Evolutionary conservation across 2,888 invertebrate species (phyloP).

Genomic region (Invenusta paracnida): DNA sequence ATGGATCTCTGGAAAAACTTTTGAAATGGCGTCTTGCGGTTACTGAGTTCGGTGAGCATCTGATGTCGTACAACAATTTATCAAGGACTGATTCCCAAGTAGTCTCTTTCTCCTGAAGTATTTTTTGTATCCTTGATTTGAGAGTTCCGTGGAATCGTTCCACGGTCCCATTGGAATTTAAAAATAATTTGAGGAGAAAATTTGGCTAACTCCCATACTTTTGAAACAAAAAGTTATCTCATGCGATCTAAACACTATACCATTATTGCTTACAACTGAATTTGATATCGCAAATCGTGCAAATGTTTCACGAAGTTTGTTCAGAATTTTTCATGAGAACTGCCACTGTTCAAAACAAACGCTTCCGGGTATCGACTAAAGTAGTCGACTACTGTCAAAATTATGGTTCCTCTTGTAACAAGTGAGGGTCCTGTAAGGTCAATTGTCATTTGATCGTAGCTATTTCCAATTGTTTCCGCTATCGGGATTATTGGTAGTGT

Average conservation of each 20-base stretch:
- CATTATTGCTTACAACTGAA: conserved; percentile 6
- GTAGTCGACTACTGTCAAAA: conserved; percentile 12
- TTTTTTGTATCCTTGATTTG: neutral
- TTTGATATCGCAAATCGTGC: conserved; percentile 14
- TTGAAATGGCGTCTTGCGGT: conserved; percentile 20
- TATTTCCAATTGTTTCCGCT: neutral
- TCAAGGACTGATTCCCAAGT: neutral
- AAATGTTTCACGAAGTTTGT: neutral
- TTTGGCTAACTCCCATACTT: neutral
- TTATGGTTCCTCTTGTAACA: conserved; percentile 14
- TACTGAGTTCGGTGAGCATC: neutral
- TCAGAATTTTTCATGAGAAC: conserved; percentile 8
- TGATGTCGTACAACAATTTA: neutral
- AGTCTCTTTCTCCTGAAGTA: neutral
- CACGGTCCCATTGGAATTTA: neutral
- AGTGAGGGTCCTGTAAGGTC: conserved; percentile 23
- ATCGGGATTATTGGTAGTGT: conserved; percentile 19
- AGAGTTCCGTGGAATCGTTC: conserved; percentile 29
- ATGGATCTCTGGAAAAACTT: neutral
- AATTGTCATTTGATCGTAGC: conserved; percentile 10
- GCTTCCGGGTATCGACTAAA: conserved; percentile 23
- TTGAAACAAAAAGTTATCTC: neutral
- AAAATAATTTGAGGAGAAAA: conserved; percentile 12
- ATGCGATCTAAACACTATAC: neutral
- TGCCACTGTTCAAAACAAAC: conserved; percentile 24